These are phyloP conservation scores for Rhinoraja longicauda DNA, from an alignment of 2,797 vertebrate genomes.

Conservation along the genomic window DNA sequence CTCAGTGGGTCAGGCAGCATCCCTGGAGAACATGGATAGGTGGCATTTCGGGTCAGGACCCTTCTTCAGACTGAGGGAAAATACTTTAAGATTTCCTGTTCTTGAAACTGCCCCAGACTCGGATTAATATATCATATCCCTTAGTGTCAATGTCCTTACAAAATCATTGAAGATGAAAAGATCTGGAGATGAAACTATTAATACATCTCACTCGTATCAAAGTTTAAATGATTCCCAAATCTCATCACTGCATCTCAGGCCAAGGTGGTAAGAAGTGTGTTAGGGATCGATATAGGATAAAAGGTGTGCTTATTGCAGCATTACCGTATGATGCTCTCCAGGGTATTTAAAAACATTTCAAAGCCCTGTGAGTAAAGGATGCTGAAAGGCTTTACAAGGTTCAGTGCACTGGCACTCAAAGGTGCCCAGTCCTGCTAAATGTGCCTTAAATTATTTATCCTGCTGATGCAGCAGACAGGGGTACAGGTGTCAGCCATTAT, in stretches of 20 bases:
- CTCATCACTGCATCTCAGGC: neutral
- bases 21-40: no score
- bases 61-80: no score
- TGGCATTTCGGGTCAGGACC: no score
- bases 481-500: constrained; percentile 9
- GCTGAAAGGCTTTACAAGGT: neutral
- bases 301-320: neutral
- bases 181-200: neutral
- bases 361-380: neutral
- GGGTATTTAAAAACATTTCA: no score
- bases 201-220: neutral
- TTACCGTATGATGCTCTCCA: neutral
- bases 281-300: neutral
- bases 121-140: no score
- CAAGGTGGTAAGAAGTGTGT: neutral
- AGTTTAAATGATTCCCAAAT: neutral
- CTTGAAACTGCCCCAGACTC: no score
- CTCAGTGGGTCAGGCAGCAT: no score
- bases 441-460: neutral
- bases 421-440: neutral
- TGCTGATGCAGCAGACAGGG: neutral
- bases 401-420: neutral
- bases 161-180: neutral
- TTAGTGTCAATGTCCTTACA: neutral
- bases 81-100: no score